Conservation (phyloP, 2,888 invertebrate genomes). For the Crocallis elinguaria region DNA sequence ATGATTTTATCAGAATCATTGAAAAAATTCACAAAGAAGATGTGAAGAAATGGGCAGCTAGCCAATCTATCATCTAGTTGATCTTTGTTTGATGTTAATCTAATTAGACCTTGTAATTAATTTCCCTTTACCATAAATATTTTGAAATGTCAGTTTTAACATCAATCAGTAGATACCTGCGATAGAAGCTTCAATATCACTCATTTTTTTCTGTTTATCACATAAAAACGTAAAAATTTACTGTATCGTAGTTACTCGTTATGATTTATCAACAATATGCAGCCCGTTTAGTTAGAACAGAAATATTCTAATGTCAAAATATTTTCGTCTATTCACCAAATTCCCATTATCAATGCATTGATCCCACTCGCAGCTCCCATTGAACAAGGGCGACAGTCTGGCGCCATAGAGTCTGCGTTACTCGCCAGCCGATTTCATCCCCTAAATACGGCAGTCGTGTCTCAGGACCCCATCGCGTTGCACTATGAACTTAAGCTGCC, state of each 20-base stretch:
- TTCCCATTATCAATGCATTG: slow-evolving; percentile 21
- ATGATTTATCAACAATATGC: background rate
- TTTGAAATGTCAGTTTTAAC: too few species aligned
- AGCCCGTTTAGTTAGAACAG: background rate
- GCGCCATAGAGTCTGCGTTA: slow-evolving; percentile 67
- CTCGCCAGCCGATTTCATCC: slow-evolving; percentile 62
- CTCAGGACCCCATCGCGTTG: slow-evolving; percentile 61
- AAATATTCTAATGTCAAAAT: background rate
- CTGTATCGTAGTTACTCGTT: background rate
- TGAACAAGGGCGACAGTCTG: slow-evolving; percentile 58
- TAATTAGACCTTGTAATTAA: too few species aligned
- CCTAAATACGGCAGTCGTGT: slow-evolving; percentile 67
- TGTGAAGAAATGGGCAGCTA: too few species aligned
- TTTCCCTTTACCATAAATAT: too few species aligned
- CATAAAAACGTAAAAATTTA: background rate
- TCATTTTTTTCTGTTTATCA: background rate
- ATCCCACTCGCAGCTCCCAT: slow-evolving; percentile 23
- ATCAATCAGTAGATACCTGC: too few species aligned
- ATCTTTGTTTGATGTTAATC: too few species aligned
- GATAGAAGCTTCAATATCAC: too few species aligned
- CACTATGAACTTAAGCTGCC: slow-evolving; percentile 61
- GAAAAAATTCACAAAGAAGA: too few species aligned
- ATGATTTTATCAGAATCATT: too few species aligned
- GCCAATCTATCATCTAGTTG: too few species aligned
- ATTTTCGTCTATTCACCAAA: slow-evolving; percentile 1